Evolutionary conservation across 2,888 invertebrate species (phyloP).

Genomic region (Oxycera nigricornis): DNA sequence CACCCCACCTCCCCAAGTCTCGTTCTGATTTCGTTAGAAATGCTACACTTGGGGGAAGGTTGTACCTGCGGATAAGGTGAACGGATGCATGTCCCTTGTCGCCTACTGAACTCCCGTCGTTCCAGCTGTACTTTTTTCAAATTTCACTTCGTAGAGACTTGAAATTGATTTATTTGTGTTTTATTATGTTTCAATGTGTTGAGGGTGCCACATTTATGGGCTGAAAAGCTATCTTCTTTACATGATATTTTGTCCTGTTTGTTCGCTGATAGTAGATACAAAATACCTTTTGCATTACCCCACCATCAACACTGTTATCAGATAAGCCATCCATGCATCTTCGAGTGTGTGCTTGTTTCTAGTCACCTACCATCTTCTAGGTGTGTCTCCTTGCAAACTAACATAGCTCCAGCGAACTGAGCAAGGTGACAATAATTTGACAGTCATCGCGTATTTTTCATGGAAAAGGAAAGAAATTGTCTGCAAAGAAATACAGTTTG

Average conservation of each 20-base stretch:
- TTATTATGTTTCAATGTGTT: slow-evolving; percentile 47
- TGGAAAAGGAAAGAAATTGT: background rate
- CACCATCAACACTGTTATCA: background rate
- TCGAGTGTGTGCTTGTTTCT: background rate
- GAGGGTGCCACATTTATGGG: slow-evolving; percentile 44
- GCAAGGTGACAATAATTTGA: slow-evolving; percentile 38
- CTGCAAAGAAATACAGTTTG: slow-evolving; percentile 10
- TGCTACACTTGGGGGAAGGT: background rate
- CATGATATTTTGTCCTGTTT: slow-evolving; percentile 8
- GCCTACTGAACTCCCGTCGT: background rate
- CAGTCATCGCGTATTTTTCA: background rate
- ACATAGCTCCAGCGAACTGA: background rate
- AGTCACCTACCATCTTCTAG: background rate
- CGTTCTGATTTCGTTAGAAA: slow-evolving; percentile 11
- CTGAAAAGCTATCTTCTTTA: slow-evolving; percentile 39
- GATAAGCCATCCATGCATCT: background rate
- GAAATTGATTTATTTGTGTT: slow-evolving; percentile 47
- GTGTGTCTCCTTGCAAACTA: background rate
- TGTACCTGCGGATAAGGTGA: background rate
- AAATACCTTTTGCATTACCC: background rate
- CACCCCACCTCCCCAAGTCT: background rate
- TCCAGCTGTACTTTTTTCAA: background rate
- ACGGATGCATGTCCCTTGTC: slow-evolving; percentile 5
- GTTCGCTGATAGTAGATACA: background rate
- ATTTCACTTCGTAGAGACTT: slow-evolving; percentile 33